Percentiles rank a stretch among this genome's conserved stretches.
Evolutionary conservation across 2,888 invertebrate species (phyloP).

Genomic region (Eristalinus sepulchralis): DNA sequence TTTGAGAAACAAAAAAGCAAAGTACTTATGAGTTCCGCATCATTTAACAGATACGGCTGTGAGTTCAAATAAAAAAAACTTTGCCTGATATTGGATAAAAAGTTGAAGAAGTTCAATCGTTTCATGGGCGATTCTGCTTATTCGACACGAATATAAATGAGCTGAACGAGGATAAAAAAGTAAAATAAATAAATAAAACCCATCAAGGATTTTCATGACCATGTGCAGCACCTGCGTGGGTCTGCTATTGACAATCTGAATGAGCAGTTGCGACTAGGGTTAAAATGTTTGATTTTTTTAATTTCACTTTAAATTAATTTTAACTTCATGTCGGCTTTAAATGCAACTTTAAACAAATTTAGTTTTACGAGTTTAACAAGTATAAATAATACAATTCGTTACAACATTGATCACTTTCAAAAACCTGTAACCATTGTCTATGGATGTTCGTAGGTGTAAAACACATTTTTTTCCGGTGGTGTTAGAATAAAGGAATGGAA

Average conservation of each 20-base stretch:
- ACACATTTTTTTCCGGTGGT: too few relatives aligned
- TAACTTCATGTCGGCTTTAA: neutral
- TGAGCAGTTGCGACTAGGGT: conserved; percentile 4
- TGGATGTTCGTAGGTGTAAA: too few relatives aligned
- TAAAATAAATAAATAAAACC: conserved; percentile 35
- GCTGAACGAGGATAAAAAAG: neutral
- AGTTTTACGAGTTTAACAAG: too few relatives aligned
- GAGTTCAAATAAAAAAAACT: conserved; percentile 7
- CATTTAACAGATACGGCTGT: neutral
- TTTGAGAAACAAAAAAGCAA: neutral
- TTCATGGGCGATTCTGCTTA: conserved; percentile 13
- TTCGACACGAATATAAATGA: conserved; percentile 39
- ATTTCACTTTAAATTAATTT: neutral
- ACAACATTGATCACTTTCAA: too few relatives aligned
- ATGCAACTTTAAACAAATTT: too few relatives aligned
- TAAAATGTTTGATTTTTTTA: conserved; percentile 12
- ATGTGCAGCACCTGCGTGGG: conserved; percentile 14
- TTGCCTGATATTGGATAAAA: neutral
- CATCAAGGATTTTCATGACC: conserved; percentile 20
- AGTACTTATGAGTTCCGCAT: neutral
- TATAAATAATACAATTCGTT: too few relatives aligned
- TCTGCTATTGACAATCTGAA: neutral
- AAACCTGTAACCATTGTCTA: too few relatives aligned
- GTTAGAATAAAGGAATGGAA: too few relatives aligned
- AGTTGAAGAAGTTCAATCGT: conserved; percentile 26